Percentiles rank a stretch among this genome's conserved stretches.
Conservation (phyloP, 2,888 invertebrate species). For the Synanthedon tipuliformis region DNA sequence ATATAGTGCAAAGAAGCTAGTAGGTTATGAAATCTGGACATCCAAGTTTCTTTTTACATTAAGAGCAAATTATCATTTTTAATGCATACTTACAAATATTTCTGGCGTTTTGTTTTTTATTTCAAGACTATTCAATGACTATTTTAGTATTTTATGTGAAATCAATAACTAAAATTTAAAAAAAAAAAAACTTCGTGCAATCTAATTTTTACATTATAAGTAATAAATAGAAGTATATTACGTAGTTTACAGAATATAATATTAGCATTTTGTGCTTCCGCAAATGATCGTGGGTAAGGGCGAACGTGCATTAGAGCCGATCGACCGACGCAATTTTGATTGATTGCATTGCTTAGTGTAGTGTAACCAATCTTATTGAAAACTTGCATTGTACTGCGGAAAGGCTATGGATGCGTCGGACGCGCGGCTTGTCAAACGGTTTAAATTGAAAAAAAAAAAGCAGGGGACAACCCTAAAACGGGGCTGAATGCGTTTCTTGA, state of each 20-base stretch:
- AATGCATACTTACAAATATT: no score
- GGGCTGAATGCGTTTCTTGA: constrained; percentile 41
- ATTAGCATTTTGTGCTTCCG: constrained; percentile 4
- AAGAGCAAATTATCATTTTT: no score
- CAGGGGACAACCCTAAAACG: constrained; percentile 60
- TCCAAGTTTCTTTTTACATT: no score
- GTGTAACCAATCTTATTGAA: constrained; percentile 70
- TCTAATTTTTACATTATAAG: no score
- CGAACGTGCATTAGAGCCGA: constrained; percentile 45
- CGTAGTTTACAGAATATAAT: background rate
- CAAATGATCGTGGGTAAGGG: constrained; percentile 31
- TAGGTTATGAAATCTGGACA: no score
- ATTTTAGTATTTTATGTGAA: no score
- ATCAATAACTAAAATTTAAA: no score
- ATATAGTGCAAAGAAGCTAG: no score
- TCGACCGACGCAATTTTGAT: constrained; percentile 67
- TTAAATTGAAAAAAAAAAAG: constrained; percentile 68
- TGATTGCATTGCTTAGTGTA: constrained; percentile 70
- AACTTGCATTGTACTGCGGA: constrained; percentile 59
- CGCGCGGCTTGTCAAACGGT: constrained; percentile 62
- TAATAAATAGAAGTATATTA: no score
- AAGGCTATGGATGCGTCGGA: constrained; percentile 59
- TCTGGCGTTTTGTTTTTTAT: no score
- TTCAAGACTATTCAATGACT: no score
- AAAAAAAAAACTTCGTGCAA: no score